Evolutionary conservation across 2,888 invertebrate genomes (phyloP), one percentile per base, ranked within the genome.

Genomic region (Zaprionus obscuricornis): DNA sequence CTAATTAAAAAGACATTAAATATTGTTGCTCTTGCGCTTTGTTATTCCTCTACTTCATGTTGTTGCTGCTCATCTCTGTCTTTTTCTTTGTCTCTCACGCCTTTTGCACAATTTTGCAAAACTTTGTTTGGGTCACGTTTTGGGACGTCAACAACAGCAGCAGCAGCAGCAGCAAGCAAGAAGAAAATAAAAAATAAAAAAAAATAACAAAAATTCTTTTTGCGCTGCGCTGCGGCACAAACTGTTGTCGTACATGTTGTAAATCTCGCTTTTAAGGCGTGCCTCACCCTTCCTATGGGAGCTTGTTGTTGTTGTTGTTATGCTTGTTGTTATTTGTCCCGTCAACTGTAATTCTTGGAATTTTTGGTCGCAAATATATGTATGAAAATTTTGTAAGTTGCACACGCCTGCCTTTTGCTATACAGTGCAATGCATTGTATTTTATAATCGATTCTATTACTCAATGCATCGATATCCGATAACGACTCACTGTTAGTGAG

Each of bases 1-100:
- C 82, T 78, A 81, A 78, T 84, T 78, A 78, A 81, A 84, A 84
- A 77, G 51, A 52, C 84, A 78, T 78, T 84, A 77, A 84, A 73
- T 78, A 51, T 77, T 49, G 54, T 57, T 66, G 65, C 49, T 47
- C 33, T 43, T 57, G 47, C 37, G 33, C 42, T 43, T 24, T 63
- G 47, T 42, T 52, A 29, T 63, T 31, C 6, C 2, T 24, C 10
- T 49, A 31, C 14, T 13, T 13, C 16, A 13, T 16, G 3, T 39
- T 55, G 37, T 26, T 39, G 18, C 17, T 34, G 14, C n/a, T 14
- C 8, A 4, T 26, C 7, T 34, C 7, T 14, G 3, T 14, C 8
- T 26, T 11, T 3, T 1, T 33, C 37, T 42, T 29, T 49, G 46
- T 34, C 66, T 66, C 49, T 56, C 67, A 51, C 54, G 59, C 46